Base-by-base conservation (phyloP, 2,113 vertebrate genomes). In the Cyprichromis sp. region DNA sequence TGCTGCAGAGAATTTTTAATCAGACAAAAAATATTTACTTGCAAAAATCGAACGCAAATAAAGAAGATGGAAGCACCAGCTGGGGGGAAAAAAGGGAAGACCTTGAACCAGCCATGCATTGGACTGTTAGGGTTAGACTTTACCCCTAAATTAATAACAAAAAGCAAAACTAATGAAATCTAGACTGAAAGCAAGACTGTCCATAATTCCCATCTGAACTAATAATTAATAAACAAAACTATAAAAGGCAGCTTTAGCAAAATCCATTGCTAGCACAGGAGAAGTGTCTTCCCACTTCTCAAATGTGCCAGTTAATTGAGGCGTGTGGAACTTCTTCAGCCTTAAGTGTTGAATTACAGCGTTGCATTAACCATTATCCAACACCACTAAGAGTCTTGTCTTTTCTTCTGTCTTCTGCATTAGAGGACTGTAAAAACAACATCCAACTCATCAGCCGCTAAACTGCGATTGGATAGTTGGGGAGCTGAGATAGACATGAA, bases 1-100 rank as follows among this genome's bases (percentile, higher is more conserved):
- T 78, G 9, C 45, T 50, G 16, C 42, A 31, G 73, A 78, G 26
- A 78, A 52, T 52, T 34, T 78, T 78, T 78, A 52, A 34, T 13
- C 73, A 52, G 17, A 31, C 9, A 12, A 52, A 52, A 78, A 78
- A 52, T 12, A 52, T 78, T 50, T 52, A 6, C 45, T 52, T 78
- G 0, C 26, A 34, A 52, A 52, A 73, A 29, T 45, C 0, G 0
- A 78, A 34, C 1, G 7, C 17, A n/a, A 78, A 52, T 78, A 78
- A 52, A 52, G 45, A 52, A 34, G 45, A 52, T n/a, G 9, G 26
- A 31, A 52, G 9, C 71, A 29, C 7, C 26, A 31, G 45, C 45
- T 50, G 1, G 1, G 24, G 36, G 21, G 0, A 0, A 3, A 10
- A 76, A 26, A 1, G 16, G 16, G 24, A 19, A 31, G 14, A 47